Evolutionary conservation across 2,888 invertebrate genomes (phyloP).

Genomic region (Chorisops tibialis): DNA sequence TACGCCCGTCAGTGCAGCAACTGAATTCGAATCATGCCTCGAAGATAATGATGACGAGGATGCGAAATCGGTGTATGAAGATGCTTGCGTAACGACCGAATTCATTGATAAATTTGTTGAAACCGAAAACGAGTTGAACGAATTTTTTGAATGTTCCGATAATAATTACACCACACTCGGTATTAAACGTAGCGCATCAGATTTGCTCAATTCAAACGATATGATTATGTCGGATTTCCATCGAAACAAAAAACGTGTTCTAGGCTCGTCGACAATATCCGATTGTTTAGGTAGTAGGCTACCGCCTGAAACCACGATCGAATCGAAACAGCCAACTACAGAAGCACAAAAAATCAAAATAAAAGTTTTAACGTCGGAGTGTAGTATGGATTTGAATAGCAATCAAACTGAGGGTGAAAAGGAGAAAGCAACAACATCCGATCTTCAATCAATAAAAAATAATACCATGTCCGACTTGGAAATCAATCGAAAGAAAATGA

Average conservation of each 20-base stretch:
- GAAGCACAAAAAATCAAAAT: slow-evolving; percentile 61
- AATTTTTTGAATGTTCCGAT: slow-evolving; percentile 20
- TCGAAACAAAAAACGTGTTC: slow-evolving; percentile 41
- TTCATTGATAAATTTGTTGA: slow-evolving; percentile 37
- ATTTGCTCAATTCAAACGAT: slow-evolving; percentile 45
- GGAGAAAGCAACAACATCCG: slow-evolving; percentile 61
- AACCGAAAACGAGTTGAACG: slow-evolving; percentile 36
- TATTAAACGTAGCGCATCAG: slow-evolving; percentile 40
- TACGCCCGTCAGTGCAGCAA: slow-evolving; percentile 35
- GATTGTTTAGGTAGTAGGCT: neutral
- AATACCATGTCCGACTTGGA: slow-evolving; percentile 44
- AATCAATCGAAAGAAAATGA: slow-evolving; percentile 48
- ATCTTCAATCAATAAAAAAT: slow-evolving; percentile 45
- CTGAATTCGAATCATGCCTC: slow-evolving; percentile 41
- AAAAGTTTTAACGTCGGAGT: slow-evolving; percentile 62
- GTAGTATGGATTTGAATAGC: slow-evolving; percentile 52
- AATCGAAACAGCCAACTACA: slow-evolving; percentile 46
- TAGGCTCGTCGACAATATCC: slow-evolving; percentile 29
- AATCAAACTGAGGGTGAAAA: slow-evolving; percentile 55
- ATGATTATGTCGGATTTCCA: slow-evolving; percentile 34
- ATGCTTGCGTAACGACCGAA: slow-evolving; percentile 37
- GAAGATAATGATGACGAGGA: slow-evolving; percentile 37
- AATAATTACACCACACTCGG: neutral
- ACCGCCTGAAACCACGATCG: neutral
- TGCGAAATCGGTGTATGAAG: slow-evolving; percentile 37